Evolutionary conservation across 2,888 invertebrate genomes (phyloP).

Genomic region (Hedychridium roseum): DNA sequence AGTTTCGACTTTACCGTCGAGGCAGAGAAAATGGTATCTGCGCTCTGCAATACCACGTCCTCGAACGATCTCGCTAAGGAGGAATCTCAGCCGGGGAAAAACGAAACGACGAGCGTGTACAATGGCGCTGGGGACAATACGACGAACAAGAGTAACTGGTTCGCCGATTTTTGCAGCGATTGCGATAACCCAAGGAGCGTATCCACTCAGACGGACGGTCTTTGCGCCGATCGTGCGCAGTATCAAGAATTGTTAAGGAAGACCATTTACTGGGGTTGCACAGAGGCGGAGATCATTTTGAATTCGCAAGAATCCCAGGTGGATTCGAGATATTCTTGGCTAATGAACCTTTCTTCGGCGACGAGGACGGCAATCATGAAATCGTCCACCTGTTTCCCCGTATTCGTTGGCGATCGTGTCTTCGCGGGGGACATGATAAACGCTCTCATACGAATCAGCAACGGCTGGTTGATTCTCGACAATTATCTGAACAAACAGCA

Average conservation of each 20-base stretch:
- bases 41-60: conserved; percentile 67
- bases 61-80: conserved; percentile 45
- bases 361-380: conserved; percentile 53
- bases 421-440: conserved; percentile 52
- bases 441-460: conserved; percentile 51
- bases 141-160: conserved; percentile 44
- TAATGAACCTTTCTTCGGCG: conserved; percentile 46
- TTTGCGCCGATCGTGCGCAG: conserved; percentile 26
- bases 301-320: conserved; percentile 22
- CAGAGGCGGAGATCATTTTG: conserved; percentile 49
- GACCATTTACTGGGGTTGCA: conserved; percentile 51
- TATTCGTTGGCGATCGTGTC: conserved; percentile 48
- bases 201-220: conserved; percentile 43
- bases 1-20: conserved; percentile 70
- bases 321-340: conserved; percentile 39
- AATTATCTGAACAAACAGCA: conserved; percentile 58
- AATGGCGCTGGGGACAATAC: conserved; percentile 46
- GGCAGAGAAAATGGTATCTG: conserved; percentile 71
- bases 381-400: conserved; percentile 53
- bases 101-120: conserved; percentile 26
- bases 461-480: conserved; percentile 57
- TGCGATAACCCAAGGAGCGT: conserved; percentile 30
- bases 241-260: conserved; percentile 49
- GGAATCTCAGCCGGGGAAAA: conserved; percentile 20
- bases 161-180: conserved; percentile 37